phyloP scores from a whole-genome alignment of 2,888 invertebrate species.

The Eristalis intricaria region DNA sequence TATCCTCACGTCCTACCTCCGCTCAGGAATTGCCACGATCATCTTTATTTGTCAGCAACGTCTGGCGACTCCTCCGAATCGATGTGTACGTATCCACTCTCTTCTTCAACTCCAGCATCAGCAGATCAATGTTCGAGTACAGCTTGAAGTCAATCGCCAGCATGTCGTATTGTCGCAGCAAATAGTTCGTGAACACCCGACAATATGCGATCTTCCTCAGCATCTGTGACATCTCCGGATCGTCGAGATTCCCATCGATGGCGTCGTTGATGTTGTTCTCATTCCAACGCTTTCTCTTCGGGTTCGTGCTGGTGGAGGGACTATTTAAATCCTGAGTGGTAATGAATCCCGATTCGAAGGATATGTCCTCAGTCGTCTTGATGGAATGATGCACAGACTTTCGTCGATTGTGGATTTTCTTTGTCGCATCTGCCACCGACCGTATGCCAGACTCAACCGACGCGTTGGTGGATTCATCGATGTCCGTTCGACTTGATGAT shows the following conservation, averaged over 20 bases:
- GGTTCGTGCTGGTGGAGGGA: neutral
- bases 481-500: neutral
- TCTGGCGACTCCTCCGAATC: conserved; percentile 42
- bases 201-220: conserved; percentile 55
- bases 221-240: conserved; percentile 26
- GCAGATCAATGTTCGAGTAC: conserved; percentile 46
- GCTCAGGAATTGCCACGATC: neutral
- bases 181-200: conserved; percentile 56
- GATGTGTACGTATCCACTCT: conserved; percentile 47
- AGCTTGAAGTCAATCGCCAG: conserved; percentile 56
- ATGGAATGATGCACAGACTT: conserved; percentile 45
- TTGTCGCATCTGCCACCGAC: neutral
- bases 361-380: conserved; percentile 11
- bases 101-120: conserved; percentile 55
- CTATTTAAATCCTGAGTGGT: neutral
- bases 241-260: conserved; percentile 12
- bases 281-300: conserved; percentile 2
- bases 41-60: neutral
- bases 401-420: conserved; percentile 34
- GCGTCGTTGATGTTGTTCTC: conserved; percentile 14
- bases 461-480: neutral
- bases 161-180: conserved; percentile 60
- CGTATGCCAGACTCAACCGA: neutral
- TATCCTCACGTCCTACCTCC: neutral
- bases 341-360: conserved; percentile 25